A percentile compares a stretch with the other conserved stretches of the same genome.
Evolutionary conservation across 2,797 vertebrate genomes (phyloP).

Genomic region (Potorous gilbertii): DNA sequence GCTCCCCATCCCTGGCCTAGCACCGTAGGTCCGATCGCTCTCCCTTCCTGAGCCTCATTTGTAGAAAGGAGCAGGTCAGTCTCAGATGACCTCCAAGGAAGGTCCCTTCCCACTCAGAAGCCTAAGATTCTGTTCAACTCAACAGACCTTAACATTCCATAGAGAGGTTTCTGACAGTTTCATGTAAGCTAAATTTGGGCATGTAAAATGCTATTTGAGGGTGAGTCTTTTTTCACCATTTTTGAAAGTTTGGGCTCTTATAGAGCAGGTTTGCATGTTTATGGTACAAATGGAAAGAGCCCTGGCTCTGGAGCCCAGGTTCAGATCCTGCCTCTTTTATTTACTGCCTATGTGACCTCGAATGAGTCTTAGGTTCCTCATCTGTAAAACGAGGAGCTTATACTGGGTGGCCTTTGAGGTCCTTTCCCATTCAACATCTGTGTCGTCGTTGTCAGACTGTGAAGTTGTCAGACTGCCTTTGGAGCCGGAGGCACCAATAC

Average conservation of each 20-base stretch:
- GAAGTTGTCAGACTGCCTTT: neutral
- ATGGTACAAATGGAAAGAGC: neutral
- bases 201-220: neutral
- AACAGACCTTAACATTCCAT: neutral
- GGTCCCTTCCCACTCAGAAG: neutral
- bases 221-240: neutral
- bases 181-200: neutral
- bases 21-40: neutral
- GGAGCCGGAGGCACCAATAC: rapidly evolving
- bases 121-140: neutral
- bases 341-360: neutral
- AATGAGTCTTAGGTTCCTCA: neutral
- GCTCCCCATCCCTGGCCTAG: no score
- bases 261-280: neutral
- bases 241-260: neutral
- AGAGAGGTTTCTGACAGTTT: neutral
- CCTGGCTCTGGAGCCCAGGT: neutral
- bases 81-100: neutral
- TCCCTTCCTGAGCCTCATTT: neutral
- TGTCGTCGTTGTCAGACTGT: neutral
- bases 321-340: neutral
- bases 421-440: neutral
- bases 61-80: neutral
- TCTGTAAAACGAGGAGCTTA: neutral
- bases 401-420: neutral